These are phyloP conservation scores for Lepisosteus osseus DNA, from an alignment of 2,113 vertebrate genomes.

Conservation along the genomic window DNA sequence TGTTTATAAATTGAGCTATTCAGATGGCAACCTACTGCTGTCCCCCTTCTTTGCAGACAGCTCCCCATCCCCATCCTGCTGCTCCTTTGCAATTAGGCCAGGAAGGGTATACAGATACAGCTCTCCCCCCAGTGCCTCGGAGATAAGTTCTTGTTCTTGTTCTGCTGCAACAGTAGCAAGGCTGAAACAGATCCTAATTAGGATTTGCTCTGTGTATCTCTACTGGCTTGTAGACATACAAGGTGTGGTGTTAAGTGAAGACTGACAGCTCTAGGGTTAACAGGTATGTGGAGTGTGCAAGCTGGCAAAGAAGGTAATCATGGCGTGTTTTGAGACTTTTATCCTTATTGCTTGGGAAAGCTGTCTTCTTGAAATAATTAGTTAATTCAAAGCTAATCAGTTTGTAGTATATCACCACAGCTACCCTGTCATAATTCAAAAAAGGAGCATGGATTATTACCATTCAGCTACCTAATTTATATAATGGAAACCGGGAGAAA, in stretches of 20 bases:
- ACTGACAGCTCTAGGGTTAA: constrained; percentile 39
- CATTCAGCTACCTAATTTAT: too few relatives aligned
- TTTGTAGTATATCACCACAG: too few relatives aligned
- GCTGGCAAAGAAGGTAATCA: neutral
- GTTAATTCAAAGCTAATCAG: too few relatives aligned
- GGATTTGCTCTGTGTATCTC: neutral
- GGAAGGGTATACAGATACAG: constrained; percentile 52
- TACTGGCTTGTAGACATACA: constrained; percentile 42
- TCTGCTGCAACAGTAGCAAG: neutral
- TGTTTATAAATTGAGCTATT: too few relatives aligned
- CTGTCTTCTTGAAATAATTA: too few relatives aligned
- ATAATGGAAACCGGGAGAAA: too few relatives aligned
- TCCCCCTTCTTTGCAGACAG: neutral
- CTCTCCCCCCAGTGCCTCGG: constrained; percentile 50
- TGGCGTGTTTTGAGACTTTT: neutral
- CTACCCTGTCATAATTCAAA: too few relatives aligned
- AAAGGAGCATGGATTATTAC: too few relatives aligned
- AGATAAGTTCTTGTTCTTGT: constrained; percentile 54
- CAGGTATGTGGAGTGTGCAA: neutral
- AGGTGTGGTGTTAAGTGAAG: constrained; percentile 36
- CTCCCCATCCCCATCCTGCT: neutral
- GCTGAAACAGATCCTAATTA: neutral
- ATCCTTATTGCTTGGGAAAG: neutral
- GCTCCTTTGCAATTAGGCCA: constrained; percentile 55
- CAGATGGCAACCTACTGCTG: constrained; percentile 11